Base-by-base conservation (phyloP, 2,797 vertebrate species). In the Yasuhikotakia modesta region DNA sequence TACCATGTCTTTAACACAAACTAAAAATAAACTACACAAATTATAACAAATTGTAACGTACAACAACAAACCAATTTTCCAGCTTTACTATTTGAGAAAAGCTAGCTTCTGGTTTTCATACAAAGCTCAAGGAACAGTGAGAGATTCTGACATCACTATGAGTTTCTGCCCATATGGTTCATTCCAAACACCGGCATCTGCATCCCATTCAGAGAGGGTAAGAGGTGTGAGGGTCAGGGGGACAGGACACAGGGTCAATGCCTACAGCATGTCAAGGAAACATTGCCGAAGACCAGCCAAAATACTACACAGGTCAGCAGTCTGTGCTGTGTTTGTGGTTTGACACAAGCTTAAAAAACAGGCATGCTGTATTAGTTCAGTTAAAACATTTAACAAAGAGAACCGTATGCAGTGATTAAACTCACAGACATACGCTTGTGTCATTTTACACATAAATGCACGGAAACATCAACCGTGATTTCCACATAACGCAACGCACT, bases 121-220 rank as follows among this genome's bases (percentile, higher is more conserved):
- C 71, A 65, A 70, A 73, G 39, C 76, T 70, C 12, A 6, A 39
- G 16, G 45, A 73, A 71, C 60, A 68, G 57, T 27, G 21, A 24
- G 48, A 66, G 60, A 67, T 21, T 55, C 22, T 22, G 68, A 43
- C 68, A 55, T 73, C 65, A 22, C 60, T 55, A 39, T 55, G 57
- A 19, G 70, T 69, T 35, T 68, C 43, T 73, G 65, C 70, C 79
- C 78, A 80, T 78, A 63, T 74, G 79, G 79, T 78, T 52, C 78
- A 79, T 52, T 83, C 75, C 76, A 80, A 74, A 83, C 81, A 83
- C 73, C 73, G 74, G 63, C 79, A 78, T 65, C 66, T 60, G 53
- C 79, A 78, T 83, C 81, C 82, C 82, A 74, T 80, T 80, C 79
- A 30, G 75, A 27, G 63, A 60, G 60, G 70, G 74, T 75, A 73